A percentile compares a stretch with the other conserved stretches of the same genome.
These are phyloP conservation scores for Drosophila serrata DNA, from an alignment of 1,140 invertebrate genomes.

Conservation along the genomic window DNA sequence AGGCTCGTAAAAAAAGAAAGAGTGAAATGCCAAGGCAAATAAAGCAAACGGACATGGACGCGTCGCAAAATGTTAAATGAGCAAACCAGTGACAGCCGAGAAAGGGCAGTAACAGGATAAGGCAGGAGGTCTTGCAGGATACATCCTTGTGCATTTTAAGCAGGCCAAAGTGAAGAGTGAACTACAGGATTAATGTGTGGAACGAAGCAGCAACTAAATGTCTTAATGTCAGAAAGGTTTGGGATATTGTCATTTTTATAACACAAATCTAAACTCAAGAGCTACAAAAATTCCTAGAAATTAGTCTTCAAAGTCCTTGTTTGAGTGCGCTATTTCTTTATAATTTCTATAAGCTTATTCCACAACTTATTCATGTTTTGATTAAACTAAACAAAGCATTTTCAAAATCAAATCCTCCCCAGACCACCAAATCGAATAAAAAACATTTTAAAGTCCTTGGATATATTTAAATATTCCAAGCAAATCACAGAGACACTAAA, in stretches of 20 bases:
- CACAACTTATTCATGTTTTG: neutral
- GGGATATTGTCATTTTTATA: neutral
- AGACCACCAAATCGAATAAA: too few species aligned
- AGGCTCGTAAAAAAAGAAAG: constrained; percentile 65
- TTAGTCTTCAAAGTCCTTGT: too few species aligned
- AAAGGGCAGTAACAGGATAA: constrained; percentile 41
- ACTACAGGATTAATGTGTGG: constrained; percentile 11
- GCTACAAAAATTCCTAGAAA: neutral
- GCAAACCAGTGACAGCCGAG: constrained; percentile 39
- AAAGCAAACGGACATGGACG: constrained; percentile 54
- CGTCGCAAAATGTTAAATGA: constrained; percentile 72
- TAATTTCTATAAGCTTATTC: neutral
- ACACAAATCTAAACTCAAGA: neutral
- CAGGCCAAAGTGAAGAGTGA: neutral
- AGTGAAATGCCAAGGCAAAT: constrained; percentile 60
- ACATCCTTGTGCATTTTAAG: constrained; percentile 8
- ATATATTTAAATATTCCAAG: constrained; percentile 1
- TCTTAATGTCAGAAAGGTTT: neutral
- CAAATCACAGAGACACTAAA: neutral
- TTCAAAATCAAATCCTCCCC: too few species aligned
- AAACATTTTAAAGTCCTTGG: neutral
- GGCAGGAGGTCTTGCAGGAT: neutral
- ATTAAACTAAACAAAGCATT: too few species aligned
- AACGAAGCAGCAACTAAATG: neutral
- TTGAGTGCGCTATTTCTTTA: neutral